phyloP scores from a whole-genome alignment of 2,888 invertebrate genomes.

The Lumbricus terrestris region DNA sequence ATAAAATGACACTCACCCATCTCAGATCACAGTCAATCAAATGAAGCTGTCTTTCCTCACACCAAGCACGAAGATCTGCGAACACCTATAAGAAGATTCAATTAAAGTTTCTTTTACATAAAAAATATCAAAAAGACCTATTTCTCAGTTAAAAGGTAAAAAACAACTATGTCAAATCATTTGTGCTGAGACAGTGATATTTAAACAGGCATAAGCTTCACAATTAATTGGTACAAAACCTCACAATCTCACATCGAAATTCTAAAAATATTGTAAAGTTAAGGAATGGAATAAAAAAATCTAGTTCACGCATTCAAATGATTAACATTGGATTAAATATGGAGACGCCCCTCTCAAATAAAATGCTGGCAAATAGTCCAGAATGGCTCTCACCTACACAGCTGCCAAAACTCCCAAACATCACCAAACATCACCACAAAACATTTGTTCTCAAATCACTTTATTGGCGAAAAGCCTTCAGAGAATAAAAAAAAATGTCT shows the following conservation, averaged over 20 bases:
- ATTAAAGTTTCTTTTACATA: not conserved
- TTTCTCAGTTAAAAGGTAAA: conserved; percentile 27
- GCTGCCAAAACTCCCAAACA: no score
- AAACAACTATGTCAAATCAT: not conserved
- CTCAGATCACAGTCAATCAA: conserved; percentile 48
- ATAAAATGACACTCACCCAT: conserved; percentile 41
- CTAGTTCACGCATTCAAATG: not conserved
- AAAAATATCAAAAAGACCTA: not conserved
- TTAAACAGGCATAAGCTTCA: not conserved
- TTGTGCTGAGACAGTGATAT: not conserved
- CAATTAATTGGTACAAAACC: not conserved
- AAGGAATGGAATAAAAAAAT: not conserved
- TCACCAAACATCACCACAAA: no score
- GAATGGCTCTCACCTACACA: no score
- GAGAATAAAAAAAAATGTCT: not conserved
- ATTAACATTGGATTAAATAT: no score
- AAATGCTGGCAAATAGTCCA: no score
- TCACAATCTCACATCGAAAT: not conserved
- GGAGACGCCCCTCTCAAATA: no score
- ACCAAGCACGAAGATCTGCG: conserved; percentile 46
- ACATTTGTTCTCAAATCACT: no score
- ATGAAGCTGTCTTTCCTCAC: conserved; percentile 41
- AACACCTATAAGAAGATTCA: conserved; percentile 35
- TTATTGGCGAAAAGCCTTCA: no score
- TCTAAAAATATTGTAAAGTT: not conserved